These are phyloP conservation scores for Lampropteryx suffumata DNA, from an alignment of 2,888 invertebrate species.

Conservation along the genomic window DNA sequence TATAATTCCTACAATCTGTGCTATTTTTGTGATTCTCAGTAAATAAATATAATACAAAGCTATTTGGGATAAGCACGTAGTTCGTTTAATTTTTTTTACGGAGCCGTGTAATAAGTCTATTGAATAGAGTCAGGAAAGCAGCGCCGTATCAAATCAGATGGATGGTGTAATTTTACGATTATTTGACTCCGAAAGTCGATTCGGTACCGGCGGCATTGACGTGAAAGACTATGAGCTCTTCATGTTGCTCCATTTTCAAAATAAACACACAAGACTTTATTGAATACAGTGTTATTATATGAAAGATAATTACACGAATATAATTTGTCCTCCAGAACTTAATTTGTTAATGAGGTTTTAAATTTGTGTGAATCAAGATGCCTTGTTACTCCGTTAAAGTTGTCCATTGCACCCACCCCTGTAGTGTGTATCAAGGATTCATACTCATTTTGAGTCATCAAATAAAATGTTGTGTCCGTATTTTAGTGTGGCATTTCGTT, in stretches of 20 bases:
- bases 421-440: slow-evolving; percentile 29
- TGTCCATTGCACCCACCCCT: slow-evolving; percentile 14
- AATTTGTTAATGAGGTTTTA: slow-evolving; percentile 8
- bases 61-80: not conserved
- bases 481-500: slow-evolving; percentile 10
- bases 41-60: not conserved
- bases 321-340: not conserved
- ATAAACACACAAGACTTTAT: no score
- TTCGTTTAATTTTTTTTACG: not conserved
- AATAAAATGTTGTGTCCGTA: slow-evolving; percentile 29
- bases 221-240: no score
- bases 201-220: no score
- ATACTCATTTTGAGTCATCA: slow-evolving; percentile 33
- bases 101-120: not conserved
- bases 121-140: not conserved
- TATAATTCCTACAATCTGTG: not conserved
- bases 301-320: no score
- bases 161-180: slow-evolving; percentile 5
- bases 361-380: slow-evolving; percentile 20
- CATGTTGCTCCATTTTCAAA: no score
- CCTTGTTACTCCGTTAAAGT: slow-evolving; percentile 7
- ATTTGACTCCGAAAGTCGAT: not conserved
- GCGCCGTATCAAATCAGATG: slow-evolving; percentile 1
- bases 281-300: no score
- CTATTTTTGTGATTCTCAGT: not conserved